Evolutionary conservation across 92 coral and sea anemone genomes (phyloP), one percentile per base, ranked within the genome.

Genomic region (Bergia sp.): DNA sequence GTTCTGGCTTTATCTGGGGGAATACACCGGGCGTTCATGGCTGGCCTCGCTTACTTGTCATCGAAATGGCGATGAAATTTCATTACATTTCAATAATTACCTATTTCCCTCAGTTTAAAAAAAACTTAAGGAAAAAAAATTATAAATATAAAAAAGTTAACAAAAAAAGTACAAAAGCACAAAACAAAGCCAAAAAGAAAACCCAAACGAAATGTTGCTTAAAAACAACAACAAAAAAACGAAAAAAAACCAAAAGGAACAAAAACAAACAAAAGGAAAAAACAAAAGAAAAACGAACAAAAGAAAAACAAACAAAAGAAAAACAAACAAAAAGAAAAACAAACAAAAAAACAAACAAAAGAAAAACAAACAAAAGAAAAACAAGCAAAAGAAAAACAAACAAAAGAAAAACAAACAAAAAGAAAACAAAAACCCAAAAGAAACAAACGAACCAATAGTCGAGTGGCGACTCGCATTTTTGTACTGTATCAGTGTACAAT

Each of bases 401-500:
- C 29, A 64, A 64, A 37, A 23, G 11, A 7, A 72, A 23, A n/a
- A 2, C 10, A 13, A 10, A 18, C 2, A 65, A 1, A 39, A 0
- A 29, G 1, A 36, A 13, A 72, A 72, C 40, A 72, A 65, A 15
- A n/a, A 18, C 3, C 15, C 3, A n/a, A 65, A 65, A 18, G 16
- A 18, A 7, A 65, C 20, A 65, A 7, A 20, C 20, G 29, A 29
- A 72, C 37, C 36, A 71, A 71, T 67, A 67, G 29, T 38, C 36
- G 75, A 71, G 75, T 71, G 75, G 75, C 75, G 75, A 71, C 75
- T 71, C 75, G 36, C 40, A 21, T 71, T 71, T 71, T 29, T 29
- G 29, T 29, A 29, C 29, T 29, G 29, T 29, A 29, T 29, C 29
- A 29, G 29, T 29, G 29, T 29, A 29, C 29, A 29, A 29, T 29